phyloP scores from a whole-genome alignment of 2,888 invertebrate genomes.

The Diogma glabrata region DNA sequence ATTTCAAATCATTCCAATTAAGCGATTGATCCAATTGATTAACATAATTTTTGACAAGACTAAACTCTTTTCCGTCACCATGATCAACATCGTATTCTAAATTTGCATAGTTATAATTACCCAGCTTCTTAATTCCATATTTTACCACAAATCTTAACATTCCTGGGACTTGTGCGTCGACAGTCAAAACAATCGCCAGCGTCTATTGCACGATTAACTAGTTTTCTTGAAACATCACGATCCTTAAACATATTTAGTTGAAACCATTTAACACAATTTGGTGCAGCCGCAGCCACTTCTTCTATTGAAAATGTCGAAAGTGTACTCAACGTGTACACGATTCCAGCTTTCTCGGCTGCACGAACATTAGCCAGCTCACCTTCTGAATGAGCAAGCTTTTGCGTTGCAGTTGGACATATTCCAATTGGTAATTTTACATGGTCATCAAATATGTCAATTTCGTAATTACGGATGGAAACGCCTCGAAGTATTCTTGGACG shows the following conservation, averaged over 20 bases:
- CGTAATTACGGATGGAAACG: slow-evolving; percentile 51
- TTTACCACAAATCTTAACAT: slow-evolving; percentile 66
- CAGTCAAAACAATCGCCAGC: slow-evolving; percentile 76
- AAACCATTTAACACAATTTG: slow-evolving; percentile 72
- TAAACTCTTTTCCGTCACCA: slow-evolving; percentile 30
- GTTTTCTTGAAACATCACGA: slow-evolving; percentile 58
- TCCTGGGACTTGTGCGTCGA: slow-evolving; percentile 83
- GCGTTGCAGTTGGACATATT: slow-evolving; percentile 84
- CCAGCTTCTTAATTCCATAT: slow-evolving; percentile 73
- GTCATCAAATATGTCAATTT: slow-evolving; percentile 51
- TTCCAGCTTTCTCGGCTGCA: slow-evolving; percentile 68
- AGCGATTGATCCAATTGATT: slow-evolving; percentile 68
- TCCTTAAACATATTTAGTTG: slow-evolving; percentile 85
- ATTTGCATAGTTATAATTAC: slow-evolving; percentile 72
- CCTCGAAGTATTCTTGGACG: slow-evolving; percentile 67
- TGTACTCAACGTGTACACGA: slow-evolving; percentile 74
- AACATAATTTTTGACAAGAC: slow-evolving; percentile 60
- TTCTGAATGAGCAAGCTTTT: slow-evolving; percentile 78
- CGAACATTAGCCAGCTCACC: slow-evolving; percentile 75
- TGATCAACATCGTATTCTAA: slow-evolving; percentile 41
- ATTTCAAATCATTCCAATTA: slow-evolving; percentile 74
- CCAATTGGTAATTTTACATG: slow-evolving; percentile 63
- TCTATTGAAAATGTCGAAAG: slow-evolving; percentile 79
- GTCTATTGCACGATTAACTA: slow-evolving; percentile 67
- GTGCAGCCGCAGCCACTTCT: slow-evolving; percentile 69